Percentiles rank a stretch among this genome's conserved stretches.
These are phyloP conservation scores for Pocillopora meandrina DNA, from an alignment of 92 coral and sea anemone species.

Conservation along the genomic window DNA sequence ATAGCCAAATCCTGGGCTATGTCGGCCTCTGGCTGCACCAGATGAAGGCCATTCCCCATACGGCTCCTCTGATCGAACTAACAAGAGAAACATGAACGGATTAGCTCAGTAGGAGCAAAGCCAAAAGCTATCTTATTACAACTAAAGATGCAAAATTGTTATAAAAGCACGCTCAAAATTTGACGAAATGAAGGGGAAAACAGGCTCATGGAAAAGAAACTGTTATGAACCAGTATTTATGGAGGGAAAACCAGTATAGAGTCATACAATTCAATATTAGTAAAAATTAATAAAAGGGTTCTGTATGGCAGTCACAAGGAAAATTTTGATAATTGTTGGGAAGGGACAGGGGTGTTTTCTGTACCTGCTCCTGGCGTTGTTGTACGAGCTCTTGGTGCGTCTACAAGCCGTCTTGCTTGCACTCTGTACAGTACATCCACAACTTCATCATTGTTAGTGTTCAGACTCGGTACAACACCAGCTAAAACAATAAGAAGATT, in stretches of 20 bases:
- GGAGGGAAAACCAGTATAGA: too few species aligned
- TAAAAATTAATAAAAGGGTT: background rate
- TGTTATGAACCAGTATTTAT: too few species aligned
- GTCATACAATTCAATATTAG: too few species aligned
- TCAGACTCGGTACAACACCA: conserved; percentile 71
- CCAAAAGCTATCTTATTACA: too few species aligned
- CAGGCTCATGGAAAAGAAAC: too few species aligned
- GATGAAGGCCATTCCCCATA: conserved; percentile 71
- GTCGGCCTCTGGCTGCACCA: conserved; percentile 57
- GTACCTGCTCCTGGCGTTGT: conserved; percentile 46
- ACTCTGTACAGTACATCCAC: conserved; percentile 95
- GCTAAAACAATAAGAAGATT: conserved; percentile 38
- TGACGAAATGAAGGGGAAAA: too few species aligned
- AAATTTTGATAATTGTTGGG: background rate
- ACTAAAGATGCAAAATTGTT: too few species aligned
- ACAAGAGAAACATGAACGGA: background rate
- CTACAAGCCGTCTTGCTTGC: conserved; percentile 86
- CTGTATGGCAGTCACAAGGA: background rate
- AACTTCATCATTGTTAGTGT: conserved; percentile 77
- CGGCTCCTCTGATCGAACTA: conserved; percentile 63
- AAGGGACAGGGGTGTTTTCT: too few species aligned
- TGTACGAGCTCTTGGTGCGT: conserved; percentile 73
- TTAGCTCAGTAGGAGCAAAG: too few species aligned
- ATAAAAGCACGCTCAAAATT: too few species aligned
- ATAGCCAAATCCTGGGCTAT: conserved; percentile 36